Evolutionary conservation across 2,797 vertebrate genomes (phyloP), one percentile per base, ranked within the genome.

Genomic region (Ciconia nigra): DNA sequence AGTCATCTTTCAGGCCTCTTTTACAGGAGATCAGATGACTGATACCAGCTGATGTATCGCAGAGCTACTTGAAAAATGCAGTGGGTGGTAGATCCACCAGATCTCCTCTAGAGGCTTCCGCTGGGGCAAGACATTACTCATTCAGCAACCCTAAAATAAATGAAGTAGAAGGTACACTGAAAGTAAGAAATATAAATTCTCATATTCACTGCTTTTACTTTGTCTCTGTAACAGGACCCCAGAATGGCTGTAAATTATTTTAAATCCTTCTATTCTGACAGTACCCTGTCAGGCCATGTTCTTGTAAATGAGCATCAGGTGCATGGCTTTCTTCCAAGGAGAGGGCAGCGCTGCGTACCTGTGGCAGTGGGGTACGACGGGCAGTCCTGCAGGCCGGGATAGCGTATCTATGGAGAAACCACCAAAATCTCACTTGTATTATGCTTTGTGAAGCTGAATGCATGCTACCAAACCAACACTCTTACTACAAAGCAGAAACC

Each of bases 1-100:
- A 82, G 18, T 84, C 26, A 54, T 86, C 21, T 88, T 89, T 83
- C 62, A 55, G 62, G 20, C 17, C 44, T 91, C 33, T 83, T 93
- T 93, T 76, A 47, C 44, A 35, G n/a, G 57, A 81, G 69, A 78
- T 92, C 46, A 61, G 61, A 78, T 72, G 54, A 31, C 62, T 72
- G 69, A 91, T 92, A 88, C 33, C 33, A 69, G 31, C 33, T 86
- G 83, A 86, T 70, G 8, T 35, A 65, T 83, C 7, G 2, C 57
- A 87, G 49, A 78, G 44, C 26, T 78, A 58, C 79, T 81, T 91
- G 54, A 78, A 92, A 96, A 87, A 87, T 89, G 49, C 41, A 82
- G 59, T 70, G 63, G 24, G 77, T 52, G 24, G n/a, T 73, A 80
- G 78, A 89, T 70, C 58, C 14, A 84, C n/a, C 59, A 92, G 81